Evolutionary conservation across 2,113 vertebrate species (phyloP).

Genomic region (Ctenomys sociabilis): DNA sequence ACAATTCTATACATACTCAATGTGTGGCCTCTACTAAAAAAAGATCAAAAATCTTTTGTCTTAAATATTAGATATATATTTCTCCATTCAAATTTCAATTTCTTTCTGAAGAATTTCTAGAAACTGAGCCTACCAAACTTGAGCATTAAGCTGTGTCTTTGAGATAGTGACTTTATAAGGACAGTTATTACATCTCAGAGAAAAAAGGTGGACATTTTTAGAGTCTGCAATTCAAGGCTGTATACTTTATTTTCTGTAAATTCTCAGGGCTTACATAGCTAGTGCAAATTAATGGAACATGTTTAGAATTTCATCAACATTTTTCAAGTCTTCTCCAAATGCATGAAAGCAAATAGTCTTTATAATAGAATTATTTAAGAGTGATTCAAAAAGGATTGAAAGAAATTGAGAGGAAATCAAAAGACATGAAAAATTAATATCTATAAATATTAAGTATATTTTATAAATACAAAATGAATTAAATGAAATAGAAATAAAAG

Average conservation of each 20-base stretch:
- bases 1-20: constrained; percentile 1
- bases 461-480: constrained; percentile 6
- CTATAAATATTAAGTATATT: not conserved
- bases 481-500: not conserved
- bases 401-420: not conserved
- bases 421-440: not conserved
- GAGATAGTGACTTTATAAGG: not conserved
- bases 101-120: constrained; percentile 9
- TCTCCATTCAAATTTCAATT: constrained; percentile 16
- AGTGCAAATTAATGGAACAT: constrained; percentile 30
- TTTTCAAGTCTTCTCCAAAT: not conserved
- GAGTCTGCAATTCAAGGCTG: not conserved
- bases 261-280: not conserved
- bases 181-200: not conserved
- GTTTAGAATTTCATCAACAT: not conserved
- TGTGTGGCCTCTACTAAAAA: not conserved
- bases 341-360: not conserved
- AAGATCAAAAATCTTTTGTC: not conserved
- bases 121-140: not conserved
- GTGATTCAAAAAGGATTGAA: not conserved
- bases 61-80: not conserved
- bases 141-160: not conserved
- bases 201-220: not conserved
- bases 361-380: not conserved
- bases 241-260: not conserved